phyloP scores from a whole-genome alignment of 2,113 vertebrate genomes.

The Cardinalis cardinalis region DNA sequence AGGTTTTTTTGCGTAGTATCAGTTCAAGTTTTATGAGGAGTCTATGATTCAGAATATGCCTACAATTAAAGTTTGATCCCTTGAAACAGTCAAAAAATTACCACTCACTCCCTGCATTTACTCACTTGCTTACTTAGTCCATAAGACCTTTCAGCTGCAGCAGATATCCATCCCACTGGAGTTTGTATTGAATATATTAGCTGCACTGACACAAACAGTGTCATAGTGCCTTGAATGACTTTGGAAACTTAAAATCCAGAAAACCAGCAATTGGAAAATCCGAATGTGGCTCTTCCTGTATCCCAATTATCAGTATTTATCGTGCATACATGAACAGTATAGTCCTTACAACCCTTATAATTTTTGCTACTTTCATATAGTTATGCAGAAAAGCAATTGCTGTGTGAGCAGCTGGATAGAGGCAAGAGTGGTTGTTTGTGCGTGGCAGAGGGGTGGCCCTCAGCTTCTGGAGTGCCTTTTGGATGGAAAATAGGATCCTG shows the following conservation, averaged over 20 bases:
- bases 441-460: not conserved
- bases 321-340: not conserved
- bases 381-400: not conserved
- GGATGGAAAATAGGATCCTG: not conserved
- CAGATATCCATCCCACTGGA: not conserved
- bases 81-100: not conserved
- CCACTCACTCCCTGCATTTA: not conserved
- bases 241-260: not conserved
- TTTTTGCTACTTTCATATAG: not conserved
- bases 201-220: not conserved
- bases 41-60: not conserved
- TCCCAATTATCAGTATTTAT: not conserved
- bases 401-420: not conserved
- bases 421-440: not conserved
- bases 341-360: rapidly evolving
- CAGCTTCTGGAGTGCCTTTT: not conserved
- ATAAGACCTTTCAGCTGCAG: not conserved
- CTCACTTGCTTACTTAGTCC: not conserved
- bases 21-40: not conserved
- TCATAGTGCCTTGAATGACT: not conserved
- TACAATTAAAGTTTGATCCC: not conserved
- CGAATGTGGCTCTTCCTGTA: not conserved
- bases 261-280: not conserved
- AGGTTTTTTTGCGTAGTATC: not conserved
- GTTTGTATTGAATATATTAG: not conserved